Percentiles rank a stretch among this genome's conserved stretches.
phyloP scores from a whole-genome alignment of 2,888 invertebrate species.

The Drosophila niveifrons region DNA sequence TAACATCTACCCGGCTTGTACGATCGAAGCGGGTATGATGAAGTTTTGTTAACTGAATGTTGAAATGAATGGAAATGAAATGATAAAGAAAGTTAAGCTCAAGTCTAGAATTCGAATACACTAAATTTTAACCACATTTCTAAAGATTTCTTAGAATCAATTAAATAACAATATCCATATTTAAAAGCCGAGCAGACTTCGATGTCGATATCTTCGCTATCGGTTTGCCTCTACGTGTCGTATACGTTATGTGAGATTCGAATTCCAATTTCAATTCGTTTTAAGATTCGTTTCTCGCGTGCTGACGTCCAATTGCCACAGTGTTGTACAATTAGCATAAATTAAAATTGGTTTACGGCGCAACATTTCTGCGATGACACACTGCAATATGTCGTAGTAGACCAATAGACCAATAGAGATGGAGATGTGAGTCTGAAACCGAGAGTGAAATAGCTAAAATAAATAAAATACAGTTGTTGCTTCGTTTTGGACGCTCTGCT shows the following conservation, averaged over 20 bases:
- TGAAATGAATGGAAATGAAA: no score
- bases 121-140: no score
- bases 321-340: slow-evolving; percentile 74
- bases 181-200: not conserved
- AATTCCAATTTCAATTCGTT: slow-evolving; percentile 16
- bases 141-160: no score
- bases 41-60: not conserved
- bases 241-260: slow-evolving; percentile 4
- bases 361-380: slow-evolving; percentile 69
- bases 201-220: slow-evolving; percentile 4
- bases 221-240: not conserved
- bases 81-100: no score
- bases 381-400: slow-evolving; percentile 56
- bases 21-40: not conserved
- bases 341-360: slow-evolving; percentile 80
- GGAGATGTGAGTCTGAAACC: slow-evolving; percentile 12
- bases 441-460: slow-evolving; percentile 9
- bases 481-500: slow-evolving; percentile 25
- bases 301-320: slow-evolving; percentile 65
- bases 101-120: no score
- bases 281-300: slow-evolving; percentile 53
- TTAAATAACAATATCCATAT: not conserved
- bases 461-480: slow-evolving; percentile 2
- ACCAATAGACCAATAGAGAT: slow-evolving; percentile 2
- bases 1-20: not conserved